Percentiles rank a stretch among this genome's conserved stretches.
phyloP scores from a whole-genome alignment of 2,113 vertebrate genomes.

The Bubo scandiacus region DNA sequence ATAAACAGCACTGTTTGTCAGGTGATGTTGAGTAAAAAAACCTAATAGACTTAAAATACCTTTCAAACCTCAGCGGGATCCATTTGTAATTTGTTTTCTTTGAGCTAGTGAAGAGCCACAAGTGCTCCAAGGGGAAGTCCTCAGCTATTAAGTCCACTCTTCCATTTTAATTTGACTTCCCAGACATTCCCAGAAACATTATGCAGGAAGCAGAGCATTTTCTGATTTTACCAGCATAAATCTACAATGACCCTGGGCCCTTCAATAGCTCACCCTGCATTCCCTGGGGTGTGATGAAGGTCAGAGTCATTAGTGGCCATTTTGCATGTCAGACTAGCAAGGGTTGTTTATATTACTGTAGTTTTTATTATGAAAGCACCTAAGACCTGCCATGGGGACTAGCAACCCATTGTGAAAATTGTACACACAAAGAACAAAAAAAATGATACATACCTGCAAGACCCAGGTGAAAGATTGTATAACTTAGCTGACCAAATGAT shows the following conservation, averaged over 20 bases:
- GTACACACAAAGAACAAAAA: neutral
- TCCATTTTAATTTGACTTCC: neutral
- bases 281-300: neutral
- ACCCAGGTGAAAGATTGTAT: neutral
- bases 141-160: neutral
- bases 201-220: neutral
- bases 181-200: neutral
- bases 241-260: neutral
- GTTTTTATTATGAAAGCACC: neutral
- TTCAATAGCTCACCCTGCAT: neutral
- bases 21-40: neutral
- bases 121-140: neutral
- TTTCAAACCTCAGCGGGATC: neutral
- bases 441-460: neutral
- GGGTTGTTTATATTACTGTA: neutral
- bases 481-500: neutral
- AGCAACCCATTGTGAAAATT: neutral
- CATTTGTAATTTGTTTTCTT: neutral
- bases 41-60: neutral
- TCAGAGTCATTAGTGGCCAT: neutral
- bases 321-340: neutral
- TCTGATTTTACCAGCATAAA: neutral
- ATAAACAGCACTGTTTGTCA: neutral
- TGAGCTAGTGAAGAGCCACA: neutral
- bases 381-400: neutral